These are phyloP conservation scores for Origma solitaria DNA, from an alignment of 2,113 vertebrate genomes.

Conservation along the genomic window DNA sequence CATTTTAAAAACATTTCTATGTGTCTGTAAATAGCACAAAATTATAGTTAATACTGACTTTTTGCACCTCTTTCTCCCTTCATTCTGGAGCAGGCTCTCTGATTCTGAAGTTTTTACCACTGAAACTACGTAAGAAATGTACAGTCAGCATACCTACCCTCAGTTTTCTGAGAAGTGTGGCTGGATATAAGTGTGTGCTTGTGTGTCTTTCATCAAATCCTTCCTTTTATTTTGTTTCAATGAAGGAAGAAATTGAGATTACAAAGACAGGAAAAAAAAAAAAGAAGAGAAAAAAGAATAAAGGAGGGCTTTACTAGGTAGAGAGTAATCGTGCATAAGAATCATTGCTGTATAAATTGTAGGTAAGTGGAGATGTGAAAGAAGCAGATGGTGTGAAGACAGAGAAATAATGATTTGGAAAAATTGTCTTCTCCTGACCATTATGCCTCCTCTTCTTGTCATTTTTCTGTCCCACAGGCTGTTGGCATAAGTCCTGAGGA, in stretches of 20 bases:
- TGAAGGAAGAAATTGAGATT: background rate
- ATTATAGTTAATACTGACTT: background rate
- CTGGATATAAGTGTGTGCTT: background rate
- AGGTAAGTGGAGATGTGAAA: background rate
- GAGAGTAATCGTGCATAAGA: background rate
- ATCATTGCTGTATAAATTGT: background rate
- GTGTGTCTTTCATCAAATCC: background rate
- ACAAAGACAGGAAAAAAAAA: background rate
- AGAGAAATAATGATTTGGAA: background rate
- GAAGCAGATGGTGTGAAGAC: background rate
- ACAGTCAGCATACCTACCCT: background rate
- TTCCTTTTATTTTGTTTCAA: background rate
- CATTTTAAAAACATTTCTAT: background rate
- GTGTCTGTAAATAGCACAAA: background rate
- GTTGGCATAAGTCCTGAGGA: background rate
- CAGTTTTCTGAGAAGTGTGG: background rate
- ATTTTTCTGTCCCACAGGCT: background rate
- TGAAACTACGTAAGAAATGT: background rate
- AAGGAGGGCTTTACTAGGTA: background rate
- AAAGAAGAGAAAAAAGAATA: rapidly evolving
- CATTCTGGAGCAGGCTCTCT: background rate
- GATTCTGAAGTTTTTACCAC: background rate
- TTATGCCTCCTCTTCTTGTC: background rate
- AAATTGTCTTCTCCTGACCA: background rate
- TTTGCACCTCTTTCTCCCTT: background rate